A percentile compares a stretch with the other conserved stretches of the same genome.
Evolutionary conservation across 30 jellyfish, hydroid and myxozoan genomes (phyloP).

Genomic region (Sanderia malayensis): DNA sequence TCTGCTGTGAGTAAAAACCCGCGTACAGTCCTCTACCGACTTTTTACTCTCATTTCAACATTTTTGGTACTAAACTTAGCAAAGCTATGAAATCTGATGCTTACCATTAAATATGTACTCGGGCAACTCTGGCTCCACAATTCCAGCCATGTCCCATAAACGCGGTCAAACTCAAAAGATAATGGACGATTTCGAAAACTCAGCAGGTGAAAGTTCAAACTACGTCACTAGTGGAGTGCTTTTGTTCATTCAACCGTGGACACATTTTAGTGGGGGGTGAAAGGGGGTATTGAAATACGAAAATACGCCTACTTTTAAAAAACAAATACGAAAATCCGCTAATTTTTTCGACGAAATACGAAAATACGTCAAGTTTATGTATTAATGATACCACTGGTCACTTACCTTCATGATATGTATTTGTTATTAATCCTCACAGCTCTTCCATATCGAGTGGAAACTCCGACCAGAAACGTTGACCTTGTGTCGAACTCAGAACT

Average conservation of each 20-base stretch:
- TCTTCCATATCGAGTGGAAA: conserved; percentile 19
- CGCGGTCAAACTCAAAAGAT: neutral
- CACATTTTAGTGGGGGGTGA: too few species aligned
- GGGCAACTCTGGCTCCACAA: conserved; percentile 30
- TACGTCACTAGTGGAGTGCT: too few species aligned
- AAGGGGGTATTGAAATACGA: too few species aligned
- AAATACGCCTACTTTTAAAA: neutral
- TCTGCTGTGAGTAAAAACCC: neutral
- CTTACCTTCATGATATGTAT: conserved; percentile 16
- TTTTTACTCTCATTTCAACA: too few species aligned
- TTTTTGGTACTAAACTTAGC: neutral
- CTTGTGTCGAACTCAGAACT: conserved; percentile 10
- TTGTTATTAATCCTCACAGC: conserved; percentile 24
- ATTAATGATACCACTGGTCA: too few species aligned
- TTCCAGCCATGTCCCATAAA: conserved; percentile 31
- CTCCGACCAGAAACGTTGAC: conserved; percentile 24
- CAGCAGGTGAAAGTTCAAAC: too few species aligned
- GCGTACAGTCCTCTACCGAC: neutral
- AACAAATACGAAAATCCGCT: conserved; percentile 15
- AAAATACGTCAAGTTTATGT: too few species aligned
- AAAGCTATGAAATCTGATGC: neutral
- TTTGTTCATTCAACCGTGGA: too few species aligned
- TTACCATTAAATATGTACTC: conserved; percentile 43
- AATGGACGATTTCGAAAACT: too few species aligned
- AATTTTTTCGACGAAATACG: neutral